phyloP scores from a whole-genome alignment of 2,888 invertebrate species.

The Euclidia mi region DNA sequence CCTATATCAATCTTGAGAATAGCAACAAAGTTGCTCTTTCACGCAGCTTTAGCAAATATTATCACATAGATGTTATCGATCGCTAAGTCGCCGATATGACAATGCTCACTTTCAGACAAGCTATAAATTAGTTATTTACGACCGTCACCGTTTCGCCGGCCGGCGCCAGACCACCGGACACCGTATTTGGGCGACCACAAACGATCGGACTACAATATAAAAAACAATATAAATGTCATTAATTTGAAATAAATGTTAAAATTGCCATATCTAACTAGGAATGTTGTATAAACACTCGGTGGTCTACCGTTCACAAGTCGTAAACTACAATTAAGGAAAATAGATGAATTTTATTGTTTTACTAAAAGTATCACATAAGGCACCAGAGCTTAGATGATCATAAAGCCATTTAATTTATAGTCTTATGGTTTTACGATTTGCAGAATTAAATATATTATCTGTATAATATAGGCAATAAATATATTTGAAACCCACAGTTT shows the following conservation, averaged over 20 bases:
- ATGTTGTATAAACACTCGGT: constrained; percentile 34
- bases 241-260: constrained; percentile 34
- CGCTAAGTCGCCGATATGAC: constrained; percentile 5
- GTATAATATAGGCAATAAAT: not conserved
- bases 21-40: too few species aligned
- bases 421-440: constrained; percentile 3
- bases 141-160: constrained; percentile 23
- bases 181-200: constrained; percentile 50
- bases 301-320: constrained; percentile 19
- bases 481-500: not conserved
- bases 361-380: constrained; percentile 13
- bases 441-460: constrained; percentile 1
- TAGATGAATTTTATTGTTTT: constrained; percentile 34
- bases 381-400: not conserved
- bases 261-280: constrained; percentile 21
- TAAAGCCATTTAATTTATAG: constrained; percentile 8
- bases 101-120: constrained; percentile 20
- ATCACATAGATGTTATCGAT: constrained; percentile 6
- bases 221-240: constrained; percentile 37
- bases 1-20: too few species aligned
- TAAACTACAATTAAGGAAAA: constrained; percentile 37
- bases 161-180: constrained; percentile 39
- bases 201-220: constrained; percentile 32
- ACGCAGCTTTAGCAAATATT: too few species aligned
- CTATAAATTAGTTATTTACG: constrained; percentile 44